Percentiles rank a stretch among this genome's conserved stretches.
phyloP scores from a whole-genome alignment of 2,113 vertebrate species.

The Lophotis ruficrista region DNA sequence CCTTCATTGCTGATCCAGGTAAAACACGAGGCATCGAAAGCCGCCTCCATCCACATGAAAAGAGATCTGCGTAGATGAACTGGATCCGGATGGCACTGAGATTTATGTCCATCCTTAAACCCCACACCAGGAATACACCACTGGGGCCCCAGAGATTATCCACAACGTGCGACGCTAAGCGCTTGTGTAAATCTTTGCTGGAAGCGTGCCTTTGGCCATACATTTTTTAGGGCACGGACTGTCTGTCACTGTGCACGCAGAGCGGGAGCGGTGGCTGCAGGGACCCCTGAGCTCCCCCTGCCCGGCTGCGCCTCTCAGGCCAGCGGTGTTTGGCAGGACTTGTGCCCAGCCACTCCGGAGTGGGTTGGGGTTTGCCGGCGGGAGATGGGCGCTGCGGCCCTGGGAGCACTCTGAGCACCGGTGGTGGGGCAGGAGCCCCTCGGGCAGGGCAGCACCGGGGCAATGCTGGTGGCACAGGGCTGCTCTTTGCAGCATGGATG shows the following conservation, averaged over 20 bases:
- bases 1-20: not conserved
- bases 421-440: not conserved
- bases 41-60: accelerated
- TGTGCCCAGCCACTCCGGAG: not conserved
- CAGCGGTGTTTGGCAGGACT: not conserved
- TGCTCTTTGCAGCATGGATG: not conserved
- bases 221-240: not conserved
- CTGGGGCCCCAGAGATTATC: not conserved
- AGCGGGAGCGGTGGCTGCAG: not conserved
- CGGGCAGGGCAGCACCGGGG: accelerated
- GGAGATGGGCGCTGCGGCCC: not conserved
- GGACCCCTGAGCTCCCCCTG: not conserved
- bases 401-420: not conserved
- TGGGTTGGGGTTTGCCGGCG: accelerated
- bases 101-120: not conserved
- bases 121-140: not conserved
- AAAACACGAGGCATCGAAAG: not conserved
- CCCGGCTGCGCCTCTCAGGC: accelerated
- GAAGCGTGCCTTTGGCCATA: not conserved
- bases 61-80: not conserved
- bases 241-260: not conserved
- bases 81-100: not conserved
- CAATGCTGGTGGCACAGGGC: not conserved
- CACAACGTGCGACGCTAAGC: not conserved
- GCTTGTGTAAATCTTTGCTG: not conserved